Percentiles rank a stretch among this genome's conserved stretches.
Conservation (phyloP, 2,888 invertebrate species). For the Sarcophaga subvicina region DNA sequence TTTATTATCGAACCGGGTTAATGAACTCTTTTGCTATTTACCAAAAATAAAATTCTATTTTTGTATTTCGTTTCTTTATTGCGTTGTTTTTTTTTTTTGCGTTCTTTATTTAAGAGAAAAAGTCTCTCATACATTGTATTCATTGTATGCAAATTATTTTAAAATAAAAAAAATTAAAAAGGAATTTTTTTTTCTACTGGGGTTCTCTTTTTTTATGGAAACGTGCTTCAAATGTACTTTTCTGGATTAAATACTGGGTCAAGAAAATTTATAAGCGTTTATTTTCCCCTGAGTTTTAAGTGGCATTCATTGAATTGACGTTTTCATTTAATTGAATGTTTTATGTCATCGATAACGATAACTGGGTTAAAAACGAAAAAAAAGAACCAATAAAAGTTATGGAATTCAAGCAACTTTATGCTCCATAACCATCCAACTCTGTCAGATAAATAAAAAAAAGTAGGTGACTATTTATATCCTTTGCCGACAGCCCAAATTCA, state of each 20-base stretch:
- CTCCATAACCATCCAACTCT: too few relatives aligned
- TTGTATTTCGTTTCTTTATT: not conserved
- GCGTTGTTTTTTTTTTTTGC: not conserved
- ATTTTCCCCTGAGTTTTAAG: too few relatives aligned
- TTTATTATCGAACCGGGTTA: not conserved
- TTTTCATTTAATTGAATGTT: too few relatives aligned
- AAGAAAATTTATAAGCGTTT: constrained; percentile 11
- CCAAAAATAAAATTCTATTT: not conserved
- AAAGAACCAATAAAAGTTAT: too few relatives aligned
- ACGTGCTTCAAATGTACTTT: constrained; percentile 26
- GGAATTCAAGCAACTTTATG: too few relatives aligned
- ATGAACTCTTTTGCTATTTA: not conserved
- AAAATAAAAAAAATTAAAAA: constrained; percentile 11
- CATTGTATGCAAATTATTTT: constrained; percentile 51
- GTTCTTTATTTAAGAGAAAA: not conserved
- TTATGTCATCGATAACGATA: too few relatives aligned
- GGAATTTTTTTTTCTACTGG: constrained; percentile 13
- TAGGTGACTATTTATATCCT: too few relatives aligned
- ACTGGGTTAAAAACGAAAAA: too few relatives aligned
- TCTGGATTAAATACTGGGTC: constrained; percentile 38
- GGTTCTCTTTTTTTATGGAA: not conserved
- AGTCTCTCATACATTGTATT: too few relatives aligned
- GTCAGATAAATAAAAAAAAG: too few relatives aligned
- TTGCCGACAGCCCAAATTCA: too few relatives aligned
- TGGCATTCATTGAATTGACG: too few relatives aligned